Conservation (phyloP, 2,888 invertebrate species). For the Orthosia incerta region DNA sequence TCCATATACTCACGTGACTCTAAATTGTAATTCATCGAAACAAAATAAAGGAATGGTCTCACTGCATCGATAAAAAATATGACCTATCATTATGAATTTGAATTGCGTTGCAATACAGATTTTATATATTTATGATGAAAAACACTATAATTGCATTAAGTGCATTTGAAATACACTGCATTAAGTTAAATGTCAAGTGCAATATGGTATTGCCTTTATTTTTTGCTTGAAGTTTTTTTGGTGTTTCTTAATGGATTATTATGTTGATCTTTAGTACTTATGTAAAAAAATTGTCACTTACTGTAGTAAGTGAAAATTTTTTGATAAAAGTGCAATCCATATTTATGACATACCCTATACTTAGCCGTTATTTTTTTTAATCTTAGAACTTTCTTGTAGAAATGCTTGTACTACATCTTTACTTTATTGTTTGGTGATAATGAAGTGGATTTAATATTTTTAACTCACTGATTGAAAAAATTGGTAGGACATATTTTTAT, state of each 20-base stretch:
- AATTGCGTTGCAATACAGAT: conserved; percentile 23
- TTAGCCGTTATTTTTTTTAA: no score
- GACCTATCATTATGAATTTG: conserved; percentile 11
- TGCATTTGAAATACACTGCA: conserved; percentile 52
- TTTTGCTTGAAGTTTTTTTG: neutral
- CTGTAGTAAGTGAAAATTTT: no score
- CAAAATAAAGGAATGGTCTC: conserved; percentile 22
- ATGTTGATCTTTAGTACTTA: neutral
- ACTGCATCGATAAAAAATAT: conserved; percentile 32
- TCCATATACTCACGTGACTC: neutral
- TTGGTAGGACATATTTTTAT: no score
- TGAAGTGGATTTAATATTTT: no score
- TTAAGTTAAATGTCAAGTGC: conserved; percentile 77
- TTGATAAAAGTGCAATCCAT: no score
- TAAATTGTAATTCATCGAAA: neutral
- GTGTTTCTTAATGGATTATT: neutral
- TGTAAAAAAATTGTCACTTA: no score
- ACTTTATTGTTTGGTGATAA: no score
- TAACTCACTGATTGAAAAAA: no score
- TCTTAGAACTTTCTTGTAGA: no score
- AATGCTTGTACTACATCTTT: no score
- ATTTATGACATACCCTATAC: no score
- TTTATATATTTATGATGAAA: conserved; percentile 30
- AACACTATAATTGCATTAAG: conserved; percentile 50
- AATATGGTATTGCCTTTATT: conserved; percentile 50